Evolutionary conservation across 2,113 vertebrate genomes (phyloP).

Genomic region (Oxyura jamaicensis): DNA sequence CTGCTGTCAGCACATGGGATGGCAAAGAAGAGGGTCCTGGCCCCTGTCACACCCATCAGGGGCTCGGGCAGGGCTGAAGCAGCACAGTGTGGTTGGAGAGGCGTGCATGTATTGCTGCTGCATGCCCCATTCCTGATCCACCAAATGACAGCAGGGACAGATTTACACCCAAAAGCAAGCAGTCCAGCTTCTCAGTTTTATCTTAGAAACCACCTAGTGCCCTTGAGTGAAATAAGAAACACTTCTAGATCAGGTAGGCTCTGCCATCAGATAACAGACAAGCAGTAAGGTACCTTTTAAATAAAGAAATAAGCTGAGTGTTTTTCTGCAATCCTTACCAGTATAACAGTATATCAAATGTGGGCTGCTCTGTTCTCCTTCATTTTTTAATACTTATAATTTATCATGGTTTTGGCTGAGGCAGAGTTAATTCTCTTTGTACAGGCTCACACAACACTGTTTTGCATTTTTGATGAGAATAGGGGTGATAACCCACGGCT

Average conservation of each 20-base stretch:
- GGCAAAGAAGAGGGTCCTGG: too few species aligned
- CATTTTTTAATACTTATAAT: neutral
- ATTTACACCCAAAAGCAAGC: neutral
- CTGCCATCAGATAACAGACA: neutral
- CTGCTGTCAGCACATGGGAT: neutral
- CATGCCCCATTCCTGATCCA: neutral
- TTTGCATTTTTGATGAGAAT: too few species aligned
- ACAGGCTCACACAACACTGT: too few species aligned
- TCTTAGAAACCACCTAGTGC: neutral
- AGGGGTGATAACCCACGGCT: too few species aligned
- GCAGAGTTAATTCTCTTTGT: too few species aligned
- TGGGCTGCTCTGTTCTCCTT: neutral
- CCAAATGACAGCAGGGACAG: neutral
- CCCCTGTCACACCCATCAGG: neutral
- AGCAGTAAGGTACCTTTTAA: neutral
- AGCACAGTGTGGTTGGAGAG: neutral
- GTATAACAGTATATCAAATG: neutral
- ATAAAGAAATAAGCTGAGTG: neutral
- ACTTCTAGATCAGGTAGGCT: neutral
- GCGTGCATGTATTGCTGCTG: fast-evolving
- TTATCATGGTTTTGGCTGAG: too few species aligned
- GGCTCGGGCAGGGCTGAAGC: neutral
- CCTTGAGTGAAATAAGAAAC: neutral
- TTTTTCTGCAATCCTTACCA: neutral
- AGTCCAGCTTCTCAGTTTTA: neutral